Percentiles rank a stretch among this genome's conserved stretches.
Conservation (phyloP, 2,888 invertebrate species). For the Apantesis nais region DNA sequence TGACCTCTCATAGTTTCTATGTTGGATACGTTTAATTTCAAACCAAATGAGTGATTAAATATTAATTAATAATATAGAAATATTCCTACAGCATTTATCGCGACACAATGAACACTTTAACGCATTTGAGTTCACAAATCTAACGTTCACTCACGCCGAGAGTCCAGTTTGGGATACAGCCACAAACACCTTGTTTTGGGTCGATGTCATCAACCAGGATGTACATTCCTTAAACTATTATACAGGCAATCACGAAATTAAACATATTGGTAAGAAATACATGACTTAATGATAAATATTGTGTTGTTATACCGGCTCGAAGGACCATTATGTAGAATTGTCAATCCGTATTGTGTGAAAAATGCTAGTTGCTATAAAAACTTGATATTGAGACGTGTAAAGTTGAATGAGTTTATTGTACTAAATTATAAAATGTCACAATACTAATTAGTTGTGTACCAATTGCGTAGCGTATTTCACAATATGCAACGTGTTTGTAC, state of each 20-base stretch:
- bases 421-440: too few species aligned
- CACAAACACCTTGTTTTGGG: conserved; percentile 73
- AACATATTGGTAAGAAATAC: conserved; percentile 42
- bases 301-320: too few species aligned
- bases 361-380: too few species aligned
- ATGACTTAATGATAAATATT: not conserved
- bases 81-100: conserved; percentile 16
- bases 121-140: conserved; percentile 41
- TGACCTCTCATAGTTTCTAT: too few species aligned
- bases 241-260: conserved; percentile 56
- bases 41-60: not conserved
- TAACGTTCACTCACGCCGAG: conserved; percentile 46
- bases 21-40: too few species aligned
- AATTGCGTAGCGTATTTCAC: too few species aligned
- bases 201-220: conserved; percentile 52
- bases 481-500: too few species aligned
- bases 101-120: conserved; percentile 19
- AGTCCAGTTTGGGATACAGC: conserved; percentile 70
- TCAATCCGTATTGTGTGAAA: too few species aligned
- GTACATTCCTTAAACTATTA: conserved; percentile 72
- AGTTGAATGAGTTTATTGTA: too few species aligned
- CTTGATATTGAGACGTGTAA: too few species aligned
- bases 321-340: too few species aligned
- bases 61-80: not conserved
- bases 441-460: too few species aligned